Base-by-base conservation (phyloP, 2,888 invertebrate species). In the Pristionchus entomophagus region DNA sequence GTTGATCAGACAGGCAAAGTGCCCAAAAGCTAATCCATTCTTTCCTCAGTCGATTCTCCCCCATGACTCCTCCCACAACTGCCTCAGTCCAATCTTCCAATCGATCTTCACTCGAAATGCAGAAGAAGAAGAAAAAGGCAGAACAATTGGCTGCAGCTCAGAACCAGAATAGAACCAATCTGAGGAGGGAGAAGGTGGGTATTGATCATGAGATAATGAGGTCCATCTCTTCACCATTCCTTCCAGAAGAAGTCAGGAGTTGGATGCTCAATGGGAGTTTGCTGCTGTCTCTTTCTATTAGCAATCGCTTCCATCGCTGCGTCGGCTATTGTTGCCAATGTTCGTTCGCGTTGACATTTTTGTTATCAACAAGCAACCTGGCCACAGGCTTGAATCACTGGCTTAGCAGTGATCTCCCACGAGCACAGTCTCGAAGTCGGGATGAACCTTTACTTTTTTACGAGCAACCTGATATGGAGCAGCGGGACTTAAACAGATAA, bases 251-350 rank as follows among this genome's bases (percentile, higher is more conserved):
- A 82, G 59, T 26, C 29, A 5, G 82, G 78, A 45, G 88, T 90
- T 2, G 86, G 86, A 19, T 90, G 90, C 73, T 86, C 89, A 12
- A 81, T 86, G 10, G 86, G 88, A 62, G 77, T 87, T 8, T 87
- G 86, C 38, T 85, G 88, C 22, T 87, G 86, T 32, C 86, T 90
- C 1, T 87, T 89, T 38, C 81, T 90, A 1, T 80, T 90, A 3
- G 88, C 88, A 26, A 65, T 87, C n/a, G 84, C 87, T 14, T 88
- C 90, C 17, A 88, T 90, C 56, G n/a, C 86, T 4, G 84, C 86
- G 38, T 86, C 89, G 4, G 90, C 88, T 0, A 88, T 88, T 29
- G 49, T 86, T 17, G 88, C 88, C 14, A 87, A 90, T 86, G 78
- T 80, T 22, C 29, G n/a, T n/a, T n/a, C n/a, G n/a, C n/a, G n/a